Percentiles rank a stretch among this genome's conserved stretches.
Evolutionary conservation across 2,888 invertebrate genomes (phyloP).

Genomic region (Cephus sareptanus): DNA sequence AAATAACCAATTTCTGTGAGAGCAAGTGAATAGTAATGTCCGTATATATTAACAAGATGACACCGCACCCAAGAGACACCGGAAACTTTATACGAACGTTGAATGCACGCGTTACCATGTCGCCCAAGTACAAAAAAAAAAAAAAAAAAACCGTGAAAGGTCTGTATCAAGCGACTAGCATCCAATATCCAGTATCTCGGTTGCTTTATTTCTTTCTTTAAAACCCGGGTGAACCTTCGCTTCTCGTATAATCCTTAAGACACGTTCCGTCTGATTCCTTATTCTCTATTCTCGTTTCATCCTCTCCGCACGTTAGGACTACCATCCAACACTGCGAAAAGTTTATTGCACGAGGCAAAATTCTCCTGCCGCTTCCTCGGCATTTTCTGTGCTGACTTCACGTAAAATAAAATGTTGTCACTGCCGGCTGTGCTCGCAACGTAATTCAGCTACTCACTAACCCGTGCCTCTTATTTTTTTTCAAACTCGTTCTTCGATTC

Average conservation of each 20-base stretch:
- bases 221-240: neutral
- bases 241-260: neutral
- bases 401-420: slow-evolving; percentile 22
- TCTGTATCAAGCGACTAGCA: neutral
- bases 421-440: slow-evolving; percentile 7
- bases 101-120: neutral
- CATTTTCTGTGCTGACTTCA: slow-evolving; percentile 18
- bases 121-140: neutral
- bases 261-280: neutral
- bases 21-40: neutral
- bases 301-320: no score
- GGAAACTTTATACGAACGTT: neutral
- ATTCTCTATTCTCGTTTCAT: neutral
- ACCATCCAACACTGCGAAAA: neutral
- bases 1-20: neutral
- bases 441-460: slow-evolving; percentile 8
- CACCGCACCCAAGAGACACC: neutral
- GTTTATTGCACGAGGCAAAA: neutral
- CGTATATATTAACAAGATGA: neutral
- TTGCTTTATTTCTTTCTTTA: neutral
- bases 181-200: neutral
- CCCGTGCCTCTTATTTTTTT: slow-evolving; percentile 12
- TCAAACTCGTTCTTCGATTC: neutral
- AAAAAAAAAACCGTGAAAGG: neutral
- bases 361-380: slow-evolving; percentile 4